Conservation (phyloP, 2,888 invertebrate species). For the Drosophila multiciliata region DNA sequence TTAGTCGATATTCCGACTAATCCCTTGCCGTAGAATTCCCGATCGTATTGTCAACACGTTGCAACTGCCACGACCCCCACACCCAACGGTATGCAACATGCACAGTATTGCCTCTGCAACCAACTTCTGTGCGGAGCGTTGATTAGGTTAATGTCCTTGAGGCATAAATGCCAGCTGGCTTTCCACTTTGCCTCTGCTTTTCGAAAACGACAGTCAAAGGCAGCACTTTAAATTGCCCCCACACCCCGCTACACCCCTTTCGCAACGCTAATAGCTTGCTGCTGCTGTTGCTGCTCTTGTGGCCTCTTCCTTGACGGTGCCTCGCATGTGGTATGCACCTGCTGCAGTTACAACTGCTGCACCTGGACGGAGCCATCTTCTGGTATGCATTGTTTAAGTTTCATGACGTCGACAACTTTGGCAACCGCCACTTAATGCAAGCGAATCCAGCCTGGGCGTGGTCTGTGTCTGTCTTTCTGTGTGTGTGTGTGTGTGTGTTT, state of each 20-base stretch:
- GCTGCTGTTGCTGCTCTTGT: constrained; percentile 9
- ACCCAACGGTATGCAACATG: neutral
- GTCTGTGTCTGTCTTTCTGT: constrained; percentile 11
- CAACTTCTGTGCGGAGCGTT: constrained; percentile 35
- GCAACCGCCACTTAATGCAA: constrained; percentile 77
- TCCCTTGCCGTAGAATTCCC: neutral
- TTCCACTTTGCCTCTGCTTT: constrained; percentile 19
- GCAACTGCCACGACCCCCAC: constrained; percentile 15
- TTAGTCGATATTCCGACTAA: constrained; percentile 45
- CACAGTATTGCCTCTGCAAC: neutral
- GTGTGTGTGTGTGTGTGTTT: neutral
- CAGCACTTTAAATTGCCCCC: constrained; percentile 43
- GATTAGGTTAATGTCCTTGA: constrained; percentile 78
- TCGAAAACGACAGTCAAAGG: constrained; percentile 41
- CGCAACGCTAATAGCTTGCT: constrained; percentile 11
- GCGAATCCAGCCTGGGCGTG: constrained; percentile 43
- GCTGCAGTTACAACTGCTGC: constrained; percentile 11
- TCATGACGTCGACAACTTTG: constrained; percentile 74
- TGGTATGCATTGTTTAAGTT: constrained; percentile 70
- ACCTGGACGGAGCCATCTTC: constrained; percentile 25
- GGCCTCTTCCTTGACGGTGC: constrained; percentile 20
- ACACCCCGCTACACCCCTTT: neutral
- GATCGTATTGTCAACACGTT: constrained; percentile 37
- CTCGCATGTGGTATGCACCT: constrained; percentile 41
- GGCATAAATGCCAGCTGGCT: constrained; percentile 66